Evolutionary conservation across 2,797 vertebrate genomes (phyloP).

Genomic region (Pygocentrus nattereri): DNA sequence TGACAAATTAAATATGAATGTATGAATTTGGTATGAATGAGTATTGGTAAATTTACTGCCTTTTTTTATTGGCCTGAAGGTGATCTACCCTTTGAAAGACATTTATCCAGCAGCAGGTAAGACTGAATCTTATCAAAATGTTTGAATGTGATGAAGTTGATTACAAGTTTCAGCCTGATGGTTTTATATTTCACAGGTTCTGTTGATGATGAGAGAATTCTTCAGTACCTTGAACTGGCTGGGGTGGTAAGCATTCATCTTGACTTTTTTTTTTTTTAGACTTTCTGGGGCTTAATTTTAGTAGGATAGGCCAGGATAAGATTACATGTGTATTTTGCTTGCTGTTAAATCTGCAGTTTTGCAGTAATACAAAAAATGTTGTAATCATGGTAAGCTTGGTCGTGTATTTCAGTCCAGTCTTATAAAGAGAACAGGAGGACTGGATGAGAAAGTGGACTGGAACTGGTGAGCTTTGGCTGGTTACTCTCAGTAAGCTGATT

Average conservation of each 20-base stretch:
- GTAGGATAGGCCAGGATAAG: neutral
- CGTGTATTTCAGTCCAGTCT: constrained; percentile 82
- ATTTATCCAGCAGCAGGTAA: constrained; percentile 93
- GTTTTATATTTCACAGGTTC: constrained; percentile 74
- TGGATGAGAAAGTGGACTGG: constrained; percentile 93
- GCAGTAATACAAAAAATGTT: neutral
- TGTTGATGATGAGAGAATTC: constrained; percentile 90
- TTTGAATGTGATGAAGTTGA: neutral
- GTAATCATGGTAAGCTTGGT: neutral
- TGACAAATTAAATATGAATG: neutral
- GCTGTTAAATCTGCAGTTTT: neutral
- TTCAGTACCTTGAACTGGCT: constrained; percentile 87
- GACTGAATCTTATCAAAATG: neutral
- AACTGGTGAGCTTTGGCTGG: constrained; percentile 86
- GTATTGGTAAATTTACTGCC: neutral
- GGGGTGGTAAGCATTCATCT: constrained; percentile 87
- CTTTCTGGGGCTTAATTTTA: neutral
- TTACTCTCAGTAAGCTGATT: neutral
- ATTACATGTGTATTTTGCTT: neutral
- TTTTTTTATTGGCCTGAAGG: constrained; percentile 74
- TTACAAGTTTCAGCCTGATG: neutral
- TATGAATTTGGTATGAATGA: too few species aligned
- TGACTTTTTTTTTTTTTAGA: neutral
- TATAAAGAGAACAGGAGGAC: constrained; percentile 86
- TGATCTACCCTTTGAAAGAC: constrained; percentile 95